A percentile compares a stretch with the other conserved stretches of the same genome.
Evolutionary conservation across 1,140 invertebrate species (phyloP).

Genomic region (Zaprionus gabonicus): DNA sequence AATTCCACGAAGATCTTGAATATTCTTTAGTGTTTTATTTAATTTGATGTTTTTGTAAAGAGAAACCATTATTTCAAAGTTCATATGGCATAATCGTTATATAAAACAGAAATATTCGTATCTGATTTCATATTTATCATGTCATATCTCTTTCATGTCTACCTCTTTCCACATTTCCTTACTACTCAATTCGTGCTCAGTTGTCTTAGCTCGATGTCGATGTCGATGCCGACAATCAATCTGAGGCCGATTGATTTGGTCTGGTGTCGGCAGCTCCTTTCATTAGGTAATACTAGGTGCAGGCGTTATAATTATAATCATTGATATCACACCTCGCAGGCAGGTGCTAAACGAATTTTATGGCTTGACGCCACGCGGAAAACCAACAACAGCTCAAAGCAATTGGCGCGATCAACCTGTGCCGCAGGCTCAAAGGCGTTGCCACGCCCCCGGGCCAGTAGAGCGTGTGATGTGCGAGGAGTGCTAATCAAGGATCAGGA

Average conservation of each 20-base stretch:
- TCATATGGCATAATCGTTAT: no score
- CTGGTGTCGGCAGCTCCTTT: slow-evolving; percentile 58
- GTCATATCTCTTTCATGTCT: neutral
- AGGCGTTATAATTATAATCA: slow-evolving; percentile 70
- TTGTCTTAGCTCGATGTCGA: neutral
- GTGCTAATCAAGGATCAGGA: slow-evolving; percentile 70
- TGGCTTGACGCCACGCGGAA: slow-evolving; percentile 70
- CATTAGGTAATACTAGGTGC: slow-evolving; percentile 46
- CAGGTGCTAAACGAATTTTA: slow-evolving; percentile 78
- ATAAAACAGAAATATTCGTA: no score
- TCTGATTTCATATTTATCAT: no score
- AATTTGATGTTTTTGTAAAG: no score
- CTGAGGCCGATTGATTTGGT: slow-evolving; percentile 54
- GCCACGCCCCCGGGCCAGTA: slow-evolving; percentile 37
- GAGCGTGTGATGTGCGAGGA: slow-evolving; percentile 34
- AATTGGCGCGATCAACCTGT: slow-evolving; percentile 25
- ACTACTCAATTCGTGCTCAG: neutral
- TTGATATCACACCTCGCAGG: slow-evolving; percentile 67
- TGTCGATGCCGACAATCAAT: slow-evolving; percentile 27
- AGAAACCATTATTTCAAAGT: no score
- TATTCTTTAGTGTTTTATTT: no score
- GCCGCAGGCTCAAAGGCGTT: slow-evolving; percentile 32
- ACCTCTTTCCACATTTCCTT: no score
- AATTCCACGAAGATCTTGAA: no score
- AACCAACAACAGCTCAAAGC: slow-evolving; percentile 16